These are phyloP conservation scores for Arrhamphus sclerolepis DNA, from an alignment of 2,797 vertebrate genomes.

Conservation along the genomic window DNA sequence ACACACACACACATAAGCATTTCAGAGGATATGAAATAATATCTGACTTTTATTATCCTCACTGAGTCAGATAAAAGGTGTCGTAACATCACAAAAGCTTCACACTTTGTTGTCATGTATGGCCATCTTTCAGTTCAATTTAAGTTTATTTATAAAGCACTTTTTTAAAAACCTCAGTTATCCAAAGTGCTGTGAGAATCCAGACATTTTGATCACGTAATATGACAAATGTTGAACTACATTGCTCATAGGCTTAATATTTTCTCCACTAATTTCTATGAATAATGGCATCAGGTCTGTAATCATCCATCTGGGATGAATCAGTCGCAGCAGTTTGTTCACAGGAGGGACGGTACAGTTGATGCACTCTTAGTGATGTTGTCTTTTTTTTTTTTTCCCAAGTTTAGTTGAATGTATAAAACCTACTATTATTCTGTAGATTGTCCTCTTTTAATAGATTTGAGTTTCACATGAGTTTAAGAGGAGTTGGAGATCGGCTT, in stretches of 20 bases:
- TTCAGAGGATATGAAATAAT: no score
- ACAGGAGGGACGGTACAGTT: slow-evolving; percentile 21
- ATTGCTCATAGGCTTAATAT: slow-evolving; percentile 54
- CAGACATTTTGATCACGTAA: slow-evolving; percentile 49
- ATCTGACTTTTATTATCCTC: no score
- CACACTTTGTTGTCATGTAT: no score
- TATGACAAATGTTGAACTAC: slow-evolving; percentile 42
- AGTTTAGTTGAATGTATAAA: slow-evolving; percentile 8
- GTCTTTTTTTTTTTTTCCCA: slow-evolving; percentile 18
- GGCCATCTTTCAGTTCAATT: no score
- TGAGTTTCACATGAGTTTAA: slow-evolving; percentile 8
- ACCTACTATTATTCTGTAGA: neutral
- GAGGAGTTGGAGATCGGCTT: slow-evolving; percentile 15
- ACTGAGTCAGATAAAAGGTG: no score
- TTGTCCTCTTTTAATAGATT: slow-evolving; percentile 20
- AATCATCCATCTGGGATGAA: slow-evolving; percentile 61
- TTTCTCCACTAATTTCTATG: slow-evolving; percentile 43
- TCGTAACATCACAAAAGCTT: no score
- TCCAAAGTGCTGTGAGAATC: neutral
- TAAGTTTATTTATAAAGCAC: no score
- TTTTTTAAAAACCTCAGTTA: no score
- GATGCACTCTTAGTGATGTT: slow-evolving; percentile 15
- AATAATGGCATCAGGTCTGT: slow-evolving; percentile 53
- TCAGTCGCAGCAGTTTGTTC: slow-evolving; percentile 44
- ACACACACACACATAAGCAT: no score